Evolutionary conservation across 2,113 vertebrate genomes (phyloP).

Genomic region (Upupa epops): DNA sequence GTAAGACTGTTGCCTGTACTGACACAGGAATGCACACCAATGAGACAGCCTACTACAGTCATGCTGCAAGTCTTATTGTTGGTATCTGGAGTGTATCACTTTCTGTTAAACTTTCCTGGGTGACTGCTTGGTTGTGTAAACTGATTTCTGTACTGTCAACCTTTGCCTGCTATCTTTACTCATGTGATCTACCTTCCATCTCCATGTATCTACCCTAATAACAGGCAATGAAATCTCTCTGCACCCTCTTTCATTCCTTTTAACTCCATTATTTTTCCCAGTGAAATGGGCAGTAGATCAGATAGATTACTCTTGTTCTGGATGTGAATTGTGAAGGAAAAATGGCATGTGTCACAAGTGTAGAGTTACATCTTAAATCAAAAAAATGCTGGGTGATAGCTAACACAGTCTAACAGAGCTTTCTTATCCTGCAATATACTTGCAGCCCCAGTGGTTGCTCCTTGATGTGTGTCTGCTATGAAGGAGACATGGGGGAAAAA

Average conservation of each 20-base stretch:
- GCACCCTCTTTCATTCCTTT: background rate
- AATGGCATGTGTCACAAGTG: background rate
- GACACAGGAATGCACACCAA: background rate
- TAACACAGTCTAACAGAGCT: background rate
- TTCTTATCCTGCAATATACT: background rate
- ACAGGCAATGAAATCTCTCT: background rate
- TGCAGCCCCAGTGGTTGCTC: conserved; percentile 17
- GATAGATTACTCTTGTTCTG: background rate
- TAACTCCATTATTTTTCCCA: conserved; percentile 24
- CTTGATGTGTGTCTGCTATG: conserved; percentile 22
- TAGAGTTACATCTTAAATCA: background rate
- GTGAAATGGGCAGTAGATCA: background rate
- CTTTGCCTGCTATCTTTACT: conserved; percentile 40
- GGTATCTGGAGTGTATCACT: conserved; percentile 2
- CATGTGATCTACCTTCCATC: conserved; percentile 27
- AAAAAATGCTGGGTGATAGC: conserved; percentile 19
- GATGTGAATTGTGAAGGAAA: conserved; percentile 29
- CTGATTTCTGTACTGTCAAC: conserved; percentile 34
- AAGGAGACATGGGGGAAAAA: background rate
- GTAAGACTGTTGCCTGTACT: background rate
- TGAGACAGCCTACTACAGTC: background rate
- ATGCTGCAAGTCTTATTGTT: background rate
- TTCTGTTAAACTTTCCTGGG: conserved; percentile 7
- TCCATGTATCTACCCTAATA: background rate
- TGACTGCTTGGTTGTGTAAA: conserved; percentile 25